A percentile compares a stretch with the other conserved stretches of the same genome.
Conservation (phyloP, 2,888 invertebrate species). For the Perizoma affinitatum region DNA sequence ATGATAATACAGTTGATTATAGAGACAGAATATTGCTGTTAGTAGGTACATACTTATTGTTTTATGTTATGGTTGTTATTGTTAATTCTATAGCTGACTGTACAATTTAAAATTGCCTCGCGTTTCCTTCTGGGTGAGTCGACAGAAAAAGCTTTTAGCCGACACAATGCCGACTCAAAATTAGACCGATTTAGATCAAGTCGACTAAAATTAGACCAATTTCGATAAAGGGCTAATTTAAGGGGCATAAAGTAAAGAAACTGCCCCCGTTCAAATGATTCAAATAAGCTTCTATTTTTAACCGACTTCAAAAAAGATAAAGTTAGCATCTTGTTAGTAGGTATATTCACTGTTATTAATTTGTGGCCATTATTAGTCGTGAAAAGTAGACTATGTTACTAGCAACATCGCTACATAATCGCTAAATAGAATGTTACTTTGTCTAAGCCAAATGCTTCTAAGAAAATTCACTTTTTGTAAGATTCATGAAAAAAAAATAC, state of each 20-base stretch:
- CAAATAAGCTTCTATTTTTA: slow-evolving; percentile 9
- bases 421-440: no score
- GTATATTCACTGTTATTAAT: background rate
- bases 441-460: no score
- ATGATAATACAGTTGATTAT: no score
- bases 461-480: no score
- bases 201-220: slow-evolving; percentile 56
- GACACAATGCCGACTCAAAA: slow-evolving; percentile 53
- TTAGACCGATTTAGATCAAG: slow-evolving; percentile 53
- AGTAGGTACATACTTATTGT: no score
- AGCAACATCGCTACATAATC: no score
- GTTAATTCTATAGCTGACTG: slow-evolving; percentile 29
- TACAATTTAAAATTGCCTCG: slow-evolving; percentile 58
- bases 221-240: slow-evolving; percentile 51
- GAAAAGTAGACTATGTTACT: no score
- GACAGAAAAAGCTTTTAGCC: slow-evolving; percentile 60
- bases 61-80: no score
- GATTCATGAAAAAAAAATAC: no score
- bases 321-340: background rate
- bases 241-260: slow-evolving; percentile 29
- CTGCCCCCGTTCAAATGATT: slow-evolving; percentile 1
- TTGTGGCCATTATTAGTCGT: no score
- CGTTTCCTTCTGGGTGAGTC: slow-evolving; percentile 55
- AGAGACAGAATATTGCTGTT: no score
- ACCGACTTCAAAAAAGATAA: background rate